Conservation (phyloP, 2,888 invertebrate species). For the Eudemis profundana region DNA sequence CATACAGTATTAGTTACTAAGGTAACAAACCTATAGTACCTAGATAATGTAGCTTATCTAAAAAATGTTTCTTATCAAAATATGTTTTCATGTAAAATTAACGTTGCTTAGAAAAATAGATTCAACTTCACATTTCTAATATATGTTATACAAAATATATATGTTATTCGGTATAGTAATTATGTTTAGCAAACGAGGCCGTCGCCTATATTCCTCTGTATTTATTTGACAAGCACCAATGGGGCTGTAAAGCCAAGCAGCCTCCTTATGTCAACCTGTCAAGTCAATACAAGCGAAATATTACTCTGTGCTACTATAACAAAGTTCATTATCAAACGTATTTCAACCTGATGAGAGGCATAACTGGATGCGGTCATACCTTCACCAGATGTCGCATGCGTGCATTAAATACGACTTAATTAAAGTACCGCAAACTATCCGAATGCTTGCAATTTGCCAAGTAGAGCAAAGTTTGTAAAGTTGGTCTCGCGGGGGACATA, state of each 20-base stretch:
- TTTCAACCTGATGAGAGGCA: not conserved
- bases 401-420: conserved; percentile 54
- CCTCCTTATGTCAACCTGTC: conserved; percentile 2
- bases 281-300: not conserved
- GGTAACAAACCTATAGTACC: too few relatives aligned
- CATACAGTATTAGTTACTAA: too few relatives aligned
- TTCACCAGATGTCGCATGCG: conserved; percentile 45
- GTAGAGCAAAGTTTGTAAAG: conserved; percentile 66
- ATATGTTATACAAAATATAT: too few relatives aligned
- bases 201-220: not conserved
- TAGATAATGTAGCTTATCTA: too few relatives aligned
- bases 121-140: too few relatives aligned
- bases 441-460: conserved; percentile 69
- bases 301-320: not conserved
- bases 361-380: not conserved
- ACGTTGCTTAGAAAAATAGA: not conserved
- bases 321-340: not conserved
- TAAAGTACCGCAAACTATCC: conserved; percentile 55
- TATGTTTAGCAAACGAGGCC: too few relatives aligned
- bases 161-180: not conserved
- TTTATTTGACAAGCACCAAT: conserved; percentile 26
- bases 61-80: too few relatives aligned
- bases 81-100: too few relatives aligned
- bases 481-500: conserved; percentile 71
- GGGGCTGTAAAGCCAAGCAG: conserved; percentile 11